A percentile compares a stretch with the other conserved stretches of the same genome.
Evolutionary conservation across 2,113 vertebrate species (phyloP).

Genomic region (Paedocypris sp.): DNA sequence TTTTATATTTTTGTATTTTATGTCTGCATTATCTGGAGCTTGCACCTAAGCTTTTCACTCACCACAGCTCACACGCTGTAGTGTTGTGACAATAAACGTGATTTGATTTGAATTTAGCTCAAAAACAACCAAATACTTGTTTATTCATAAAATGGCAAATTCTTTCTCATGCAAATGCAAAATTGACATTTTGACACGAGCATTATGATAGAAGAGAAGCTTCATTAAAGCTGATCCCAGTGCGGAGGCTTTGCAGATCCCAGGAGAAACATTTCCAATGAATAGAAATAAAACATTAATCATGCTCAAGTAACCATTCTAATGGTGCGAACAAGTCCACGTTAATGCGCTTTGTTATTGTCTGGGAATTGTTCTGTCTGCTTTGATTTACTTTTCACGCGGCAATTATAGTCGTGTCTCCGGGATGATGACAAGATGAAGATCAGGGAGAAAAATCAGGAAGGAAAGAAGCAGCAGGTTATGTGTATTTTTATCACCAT

Average conservation of each 20-base stretch:
- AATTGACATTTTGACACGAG: background rate
- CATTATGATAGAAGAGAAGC: background rate
- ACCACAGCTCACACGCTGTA: too few species aligned
- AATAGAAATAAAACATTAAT: constrained; percentile 29
- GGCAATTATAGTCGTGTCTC: background rate
- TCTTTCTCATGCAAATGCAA: background rate
- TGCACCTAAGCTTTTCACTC: too few species aligned
- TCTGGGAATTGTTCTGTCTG: background rate
- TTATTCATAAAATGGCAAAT: too few species aligned
- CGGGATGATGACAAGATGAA: background rate
- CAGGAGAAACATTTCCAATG: background rate
- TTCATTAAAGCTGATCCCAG: constrained; percentile 2
- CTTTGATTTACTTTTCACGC: background rate
- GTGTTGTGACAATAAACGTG: too few species aligned
- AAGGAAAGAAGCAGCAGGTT: background rate
- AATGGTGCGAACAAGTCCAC: background rate
- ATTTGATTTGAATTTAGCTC: too few species aligned
- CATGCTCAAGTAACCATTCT: constrained; percentile 1
- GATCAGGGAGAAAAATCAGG: background rate
- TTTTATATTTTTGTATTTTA: too few species aligned
- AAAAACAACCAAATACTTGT: too few species aligned
- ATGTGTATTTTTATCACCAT: too few species aligned
- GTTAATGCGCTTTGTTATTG: background rate
- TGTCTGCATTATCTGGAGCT: too few species aligned
- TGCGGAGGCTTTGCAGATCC: background rate